Base-by-base conservation (phyloP, 2,888 invertebrate genomes). In the Mesorhabditis spiculigera region DNA sequence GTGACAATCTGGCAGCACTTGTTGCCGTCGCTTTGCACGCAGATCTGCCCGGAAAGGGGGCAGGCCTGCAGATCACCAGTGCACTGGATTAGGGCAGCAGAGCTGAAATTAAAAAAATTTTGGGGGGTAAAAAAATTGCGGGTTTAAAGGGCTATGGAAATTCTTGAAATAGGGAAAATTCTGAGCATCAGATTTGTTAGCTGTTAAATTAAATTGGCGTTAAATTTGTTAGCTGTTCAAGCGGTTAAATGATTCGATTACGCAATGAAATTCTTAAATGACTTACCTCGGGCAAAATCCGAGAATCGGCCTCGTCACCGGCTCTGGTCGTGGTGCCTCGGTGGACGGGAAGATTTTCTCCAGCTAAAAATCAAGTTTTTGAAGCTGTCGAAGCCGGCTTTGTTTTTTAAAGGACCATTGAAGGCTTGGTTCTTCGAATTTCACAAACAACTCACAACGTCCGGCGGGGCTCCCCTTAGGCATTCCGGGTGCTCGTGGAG, bases 1-100 rank as follows among this genome's bases (percentile, higher is more conserved):
- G 81, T 78, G 45, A 81, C 78, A 69, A 78, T 78, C 68, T 84
- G 84, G 64, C 84, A 84, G 69, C 84, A 84, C 68, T 78, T 78
- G 68, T 81, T 75, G n/a, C 82, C 81, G 72, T 84, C 84, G 1
- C 80, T 80, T 66, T 81, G 82, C 45, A 79, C 77, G 70, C 84
- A 84, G 10, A 84, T 76, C 69, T 84, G 84, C 4, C 84, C 83
- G 28, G 80, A 80, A 13, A 81, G 74, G 16, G 84, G 83, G 71
- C 84, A 84, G 13, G 78, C 80, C 42, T 78, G 73, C 8, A 74
- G 72, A 63, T 84, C 84, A 5, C 80, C 76, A 4, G 82, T 82
- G 71, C 84, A 84, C 68, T 82, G 81, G 50, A 84, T 78, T 65
- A 84, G 75, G 10, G 82, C 81, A 10, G 82, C 78, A 16, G 76